A percentile compares a stretch with the other conserved stretches of the same genome.
Evolutionary conservation across 2,113 vertebrate species (phyloP).

Genomic region (Tyto alba): DNA sequence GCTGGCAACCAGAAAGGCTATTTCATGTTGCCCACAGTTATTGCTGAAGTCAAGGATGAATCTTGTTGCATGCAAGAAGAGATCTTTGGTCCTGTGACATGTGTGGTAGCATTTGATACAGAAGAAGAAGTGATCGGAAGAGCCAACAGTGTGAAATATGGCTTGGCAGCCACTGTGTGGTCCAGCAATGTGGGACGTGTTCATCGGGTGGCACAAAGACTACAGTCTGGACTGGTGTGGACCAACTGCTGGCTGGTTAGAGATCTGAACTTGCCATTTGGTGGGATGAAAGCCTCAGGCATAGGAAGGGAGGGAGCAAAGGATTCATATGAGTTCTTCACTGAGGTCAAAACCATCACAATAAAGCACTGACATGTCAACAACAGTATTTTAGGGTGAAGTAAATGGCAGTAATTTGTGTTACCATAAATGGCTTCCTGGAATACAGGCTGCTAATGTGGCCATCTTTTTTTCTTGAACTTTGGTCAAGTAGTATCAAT

Average conservation of each 20-base stretch:
- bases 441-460: background rate
- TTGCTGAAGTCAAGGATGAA: slow-evolving; percentile 80
- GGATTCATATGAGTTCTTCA: slow-evolving; percentile 95
- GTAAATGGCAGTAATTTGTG: background rate
- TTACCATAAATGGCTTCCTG: background rate
- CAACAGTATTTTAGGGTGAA: background rate
- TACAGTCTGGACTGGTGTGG: slow-evolving; percentile 92
- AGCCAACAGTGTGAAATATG: slow-evolving; percentile 88
- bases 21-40: slow-evolving; percentile 90
- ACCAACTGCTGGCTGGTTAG: slow-evolving; percentile 96
- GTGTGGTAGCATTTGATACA: slow-evolving; percentile 84
- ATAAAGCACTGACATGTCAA: slow-evolving; percentile 81
- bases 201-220: slow-evolving; percentile 81
- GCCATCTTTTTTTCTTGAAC: background rate
- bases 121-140: slow-evolving; percentile 89
- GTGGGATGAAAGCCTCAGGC: slow-evolving; percentile 94
- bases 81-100: slow-evolving; percentile 95
- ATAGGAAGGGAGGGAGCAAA: slow-evolving; percentile 91
- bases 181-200: slow-evolving; percentile 81
- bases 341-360: slow-evolving; percentile 91
- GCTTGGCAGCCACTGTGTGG: slow-evolving; percentile 89
- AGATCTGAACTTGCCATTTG: slow-evolving; percentile 95
- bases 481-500: background rate
- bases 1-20: slow-evolving; percentile 79
- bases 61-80: slow-evolving; percentile 95